Percentiles rank a stretch among this genome's conserved stretches.
Evolutionary conservation across 2,888 invertebrate species (phyloP).

Genomic region (Nomada ruficornis): DNA sequence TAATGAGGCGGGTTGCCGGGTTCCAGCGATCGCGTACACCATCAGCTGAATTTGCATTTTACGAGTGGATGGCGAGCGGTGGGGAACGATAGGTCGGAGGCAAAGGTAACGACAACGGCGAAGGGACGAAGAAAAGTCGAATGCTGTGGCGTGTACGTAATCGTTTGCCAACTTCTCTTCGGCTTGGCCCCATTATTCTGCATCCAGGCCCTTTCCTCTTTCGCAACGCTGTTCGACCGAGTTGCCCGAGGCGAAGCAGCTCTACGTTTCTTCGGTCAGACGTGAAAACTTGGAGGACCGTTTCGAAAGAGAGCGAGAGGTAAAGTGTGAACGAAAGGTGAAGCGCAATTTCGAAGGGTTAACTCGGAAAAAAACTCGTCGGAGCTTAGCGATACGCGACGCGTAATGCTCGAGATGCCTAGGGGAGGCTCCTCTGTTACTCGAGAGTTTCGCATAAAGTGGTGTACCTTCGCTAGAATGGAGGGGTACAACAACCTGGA

Average conservation of each 20-base stretch:
- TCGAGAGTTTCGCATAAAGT: conserved; percentile 62
- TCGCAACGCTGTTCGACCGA: too few relatives aligned
- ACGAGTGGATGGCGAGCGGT: conserved; percentile 72
- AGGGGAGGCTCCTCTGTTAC: conserved; percentile 48
- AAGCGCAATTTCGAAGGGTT: conserved; percentile 39
- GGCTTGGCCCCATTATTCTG: too few relatives aligned
- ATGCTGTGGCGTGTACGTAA: background rate
- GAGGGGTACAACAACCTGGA: conserved; percentile 63
- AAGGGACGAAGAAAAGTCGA: background rate
- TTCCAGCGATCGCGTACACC: conserved; percentile 71
- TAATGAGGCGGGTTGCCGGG: conserved; percentile 70
- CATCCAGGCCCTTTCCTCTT: too few relatives aligned
- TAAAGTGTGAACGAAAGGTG: background rate
- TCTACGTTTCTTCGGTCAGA: too few relatives aligned
- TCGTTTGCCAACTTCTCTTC: too few relatives aligned
- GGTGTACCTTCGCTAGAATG: conserved; percentile 24
- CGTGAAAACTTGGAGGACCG: too few relatives aligned
- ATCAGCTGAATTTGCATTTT: conserved; percentile 80
- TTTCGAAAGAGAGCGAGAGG: too few relatives aligned
- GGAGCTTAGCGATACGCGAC: conserved; percentile 69
- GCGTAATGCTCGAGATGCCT: conserved; percentile 56
- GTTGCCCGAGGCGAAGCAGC: too few relatives aligned
- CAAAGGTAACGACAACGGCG: background rate
- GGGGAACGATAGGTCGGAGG: conserved; percentile 28
- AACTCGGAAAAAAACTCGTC: conserved; percentile 23